Evolutionary conservation across 2,113 vertebrate species (phyloP).

Genomic region (Bettongia penicillata): DNA sequence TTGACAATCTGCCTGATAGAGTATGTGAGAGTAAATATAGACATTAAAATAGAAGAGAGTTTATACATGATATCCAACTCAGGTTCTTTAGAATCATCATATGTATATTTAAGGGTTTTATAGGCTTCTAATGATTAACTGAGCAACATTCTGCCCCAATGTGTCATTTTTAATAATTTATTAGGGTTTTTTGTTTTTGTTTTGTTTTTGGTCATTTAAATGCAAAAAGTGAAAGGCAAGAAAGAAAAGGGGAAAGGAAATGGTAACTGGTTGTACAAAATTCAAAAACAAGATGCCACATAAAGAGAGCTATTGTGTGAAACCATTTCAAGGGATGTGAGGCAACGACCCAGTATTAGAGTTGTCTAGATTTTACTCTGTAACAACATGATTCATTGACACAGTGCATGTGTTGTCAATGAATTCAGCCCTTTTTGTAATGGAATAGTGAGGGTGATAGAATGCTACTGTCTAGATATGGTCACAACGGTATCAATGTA

Average conservation of each 20-base stretch:
- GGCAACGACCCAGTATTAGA: neutral
- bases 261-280: slow-evolving; percentile 9
- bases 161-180: neutral
- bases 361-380: slow-evolving; percentile 19
- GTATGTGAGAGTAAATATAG: slow-evolving; percentile 20
- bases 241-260: neutral
- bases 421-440: neutral
- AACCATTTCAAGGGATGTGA: neutral
- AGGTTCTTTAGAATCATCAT: neutral
- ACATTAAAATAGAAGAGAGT: slow-evolving; percentile 1
- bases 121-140: neutral
- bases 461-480: neutral
- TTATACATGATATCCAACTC: neutral
- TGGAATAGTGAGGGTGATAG: neutral
- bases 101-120: neutral
- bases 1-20: neutral
- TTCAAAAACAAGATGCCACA: neutral
- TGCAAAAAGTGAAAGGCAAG: neutral
- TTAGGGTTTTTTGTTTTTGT: neutral
- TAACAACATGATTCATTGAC: neutral
- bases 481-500: neutral
- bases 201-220: slow-evolving; percentile 31
- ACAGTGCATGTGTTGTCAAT: neutral
- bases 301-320: neutral
- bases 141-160: neutral